Percentiles rank a stretch among this genome's conserved stretches.
Evolutionary conservation across 2,797 vertebrate genomes (phyloP).

Genomic region (Ibycter americanus): DNA sequence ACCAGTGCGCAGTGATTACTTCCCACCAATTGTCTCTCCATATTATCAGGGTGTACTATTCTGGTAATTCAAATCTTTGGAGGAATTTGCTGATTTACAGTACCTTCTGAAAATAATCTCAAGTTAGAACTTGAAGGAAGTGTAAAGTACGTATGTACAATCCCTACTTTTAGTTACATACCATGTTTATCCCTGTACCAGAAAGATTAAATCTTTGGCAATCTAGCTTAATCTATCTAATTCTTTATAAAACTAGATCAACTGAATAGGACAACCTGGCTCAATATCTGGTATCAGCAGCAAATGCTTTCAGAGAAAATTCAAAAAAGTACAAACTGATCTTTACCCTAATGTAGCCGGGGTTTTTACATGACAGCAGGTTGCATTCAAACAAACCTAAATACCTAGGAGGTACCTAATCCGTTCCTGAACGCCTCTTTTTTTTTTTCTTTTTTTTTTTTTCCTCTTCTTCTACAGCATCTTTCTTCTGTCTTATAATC

Average conservation of each 20-base stretch:
- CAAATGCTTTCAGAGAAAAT: not conserved
- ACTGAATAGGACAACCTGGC: not conserved
- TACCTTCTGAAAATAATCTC: not conserved
- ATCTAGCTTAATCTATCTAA: not conserved
- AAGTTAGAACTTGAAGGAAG: not conserved
- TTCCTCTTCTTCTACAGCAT: not conserved
- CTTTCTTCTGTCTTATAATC: not conserved
- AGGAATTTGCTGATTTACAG: not conserved
- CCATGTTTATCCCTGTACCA: not conserved
- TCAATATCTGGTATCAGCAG: not conserved
- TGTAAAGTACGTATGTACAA: not conserved
- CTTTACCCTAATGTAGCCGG: not conserved
- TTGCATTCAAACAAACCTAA: not conserved
- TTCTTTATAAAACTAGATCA: not conserved
- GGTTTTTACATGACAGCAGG: fast-evolving
- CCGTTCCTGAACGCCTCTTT: not conserved
- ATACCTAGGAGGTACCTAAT: not conserved
- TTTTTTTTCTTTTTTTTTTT: too few species aligned
- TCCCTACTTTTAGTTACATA: not conserved
- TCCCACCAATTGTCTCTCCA: not conserved
- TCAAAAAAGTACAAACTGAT: not conserved
- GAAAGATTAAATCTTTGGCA: not conserved
- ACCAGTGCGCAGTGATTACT: not conserved
- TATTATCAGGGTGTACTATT: not conserved
- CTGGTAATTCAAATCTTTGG: not conserved